Conservation (phyloP, 2,797 vertebrate genomes). For the Gallirallus australis region DNA sequence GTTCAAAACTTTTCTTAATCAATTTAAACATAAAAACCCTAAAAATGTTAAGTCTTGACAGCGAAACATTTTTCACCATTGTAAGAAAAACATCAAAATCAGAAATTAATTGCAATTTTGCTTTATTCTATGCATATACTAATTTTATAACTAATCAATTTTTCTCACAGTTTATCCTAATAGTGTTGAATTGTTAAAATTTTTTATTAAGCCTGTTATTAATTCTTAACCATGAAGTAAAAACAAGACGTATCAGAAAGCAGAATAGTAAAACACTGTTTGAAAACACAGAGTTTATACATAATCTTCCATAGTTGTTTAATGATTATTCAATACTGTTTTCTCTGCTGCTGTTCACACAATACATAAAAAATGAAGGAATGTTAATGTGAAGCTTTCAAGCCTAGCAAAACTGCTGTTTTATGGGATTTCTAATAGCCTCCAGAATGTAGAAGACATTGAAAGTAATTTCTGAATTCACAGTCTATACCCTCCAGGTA, state of each 20-base stretch:
- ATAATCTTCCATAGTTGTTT: background rate
- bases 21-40: background rate
- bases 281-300: background rate
- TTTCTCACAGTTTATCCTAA: background rate
- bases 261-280: background rate
- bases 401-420: background rate
- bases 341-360: background rate
- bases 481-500: background rate
- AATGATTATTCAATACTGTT: background rate
- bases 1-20: background rate
- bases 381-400: background rate
- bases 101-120: background rate
- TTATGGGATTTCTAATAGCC: background rate
- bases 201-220: background rate
- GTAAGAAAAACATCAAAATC: background rate
- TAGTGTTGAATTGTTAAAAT: background rate
- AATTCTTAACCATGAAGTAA: background rate
- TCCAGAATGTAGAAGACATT: background rate
- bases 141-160: background rate
- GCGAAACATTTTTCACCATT: rapidly evolving
- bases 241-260: background rate
- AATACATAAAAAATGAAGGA: background rate
- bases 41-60: background rate
- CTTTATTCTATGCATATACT: background rate
- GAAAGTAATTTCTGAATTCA: background rate